These are phyloP conservation scores for Peromyscus eremicus DNA, from an alignment of 2,797 vertebrate genomes.

Conservation along the genomic window DNA sequence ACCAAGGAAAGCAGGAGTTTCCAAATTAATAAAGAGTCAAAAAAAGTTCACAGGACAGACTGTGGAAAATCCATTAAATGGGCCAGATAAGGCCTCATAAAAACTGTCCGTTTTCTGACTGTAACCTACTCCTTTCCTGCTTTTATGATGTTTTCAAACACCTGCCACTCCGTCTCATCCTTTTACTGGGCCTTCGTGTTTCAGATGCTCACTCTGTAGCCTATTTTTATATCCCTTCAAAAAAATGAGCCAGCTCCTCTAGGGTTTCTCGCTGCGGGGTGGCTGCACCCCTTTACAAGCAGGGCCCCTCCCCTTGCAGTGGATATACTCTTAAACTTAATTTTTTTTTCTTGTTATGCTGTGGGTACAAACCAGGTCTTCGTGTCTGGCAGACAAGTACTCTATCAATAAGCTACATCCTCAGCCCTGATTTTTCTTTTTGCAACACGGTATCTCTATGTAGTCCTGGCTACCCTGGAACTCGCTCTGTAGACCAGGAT, in stretches of 20 bases:
- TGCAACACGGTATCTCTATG: neutral
- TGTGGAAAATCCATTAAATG: neutral
- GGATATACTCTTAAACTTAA: neutral
- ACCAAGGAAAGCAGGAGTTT: neutral
- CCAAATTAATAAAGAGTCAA: constrained; percentile 14
- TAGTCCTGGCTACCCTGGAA: neutral
- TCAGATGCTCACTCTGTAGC: neutral
- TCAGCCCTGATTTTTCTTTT: neutral
- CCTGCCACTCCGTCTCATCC: neutral
- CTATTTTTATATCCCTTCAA: constrained; percentile 1
- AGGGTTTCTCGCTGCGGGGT: neutral
- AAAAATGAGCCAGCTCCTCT: neutral
- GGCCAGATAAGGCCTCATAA: neutral
- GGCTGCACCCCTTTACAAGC: neutral
- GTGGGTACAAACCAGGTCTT: neutral
- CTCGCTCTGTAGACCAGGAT: neutral
- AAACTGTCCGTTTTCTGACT: neutral
- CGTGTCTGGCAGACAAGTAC: too few relatives aligned
- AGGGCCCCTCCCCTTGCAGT: too few relatives aligned
- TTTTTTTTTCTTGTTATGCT: neutral
- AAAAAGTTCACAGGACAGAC: neutral
- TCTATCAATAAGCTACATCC: neutral
- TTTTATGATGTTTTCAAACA: constrained; percentile 28
- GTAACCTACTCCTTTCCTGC: neutral
- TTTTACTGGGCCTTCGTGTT: neutral